These are phyloP conservation scores for Lepus oiostolus DNA, from an alignment of 2,797 vertebrate genomes.

Conservation along the genomic window DNA sequence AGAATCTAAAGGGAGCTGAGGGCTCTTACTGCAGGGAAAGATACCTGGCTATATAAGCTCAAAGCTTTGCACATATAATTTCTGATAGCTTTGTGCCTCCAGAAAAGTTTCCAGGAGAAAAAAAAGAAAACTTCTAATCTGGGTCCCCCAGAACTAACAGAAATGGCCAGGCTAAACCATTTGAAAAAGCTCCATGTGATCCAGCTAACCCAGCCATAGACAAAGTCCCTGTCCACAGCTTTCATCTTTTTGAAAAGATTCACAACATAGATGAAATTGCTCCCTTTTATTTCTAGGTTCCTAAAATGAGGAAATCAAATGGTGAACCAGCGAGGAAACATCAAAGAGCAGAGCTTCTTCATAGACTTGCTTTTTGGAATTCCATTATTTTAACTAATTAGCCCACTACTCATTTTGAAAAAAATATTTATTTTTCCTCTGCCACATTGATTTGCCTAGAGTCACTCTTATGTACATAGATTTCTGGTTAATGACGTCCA, in stretches of 20 bases:
- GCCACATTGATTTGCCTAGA: slow-evolving; percentile 86
- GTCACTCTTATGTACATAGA: slow-evolving; percentile 86
- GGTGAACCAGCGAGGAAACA: slow-evolving; percentile 17
- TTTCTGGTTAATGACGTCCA: slow-evolving; percentile 88
- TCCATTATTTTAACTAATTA: slow-evolving; percentile 89
- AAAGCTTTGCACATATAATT: not conserved
- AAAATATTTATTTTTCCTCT: slow-evolving; percentile 87
- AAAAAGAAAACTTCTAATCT: not conserved
- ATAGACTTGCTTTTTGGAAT: slow-evolving; percentile 77
- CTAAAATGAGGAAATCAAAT: slow-evolving; percentile 67
- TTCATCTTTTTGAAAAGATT: slow-evolving; percentile 62
- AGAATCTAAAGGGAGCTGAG: slow-evolving; percentile 19
- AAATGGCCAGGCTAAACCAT: slow-evolving; percentile 14
- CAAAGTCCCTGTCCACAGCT: not conserved
- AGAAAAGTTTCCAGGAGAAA: slow-evolving; percentile 51
- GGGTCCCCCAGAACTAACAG: not conserved
- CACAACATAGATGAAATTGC: slow-evolving; percentile 28
- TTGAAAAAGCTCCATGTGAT: slow-evolving; percentile 1
- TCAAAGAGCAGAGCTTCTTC: slow-evolving; percentile 76
- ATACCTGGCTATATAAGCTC: not conserved
- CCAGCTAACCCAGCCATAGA: not conserved
- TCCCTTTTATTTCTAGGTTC: slow-evolving; percentile 36
- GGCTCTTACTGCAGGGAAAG: slow-evolving; percentile 11
- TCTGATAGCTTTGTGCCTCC: not conserved
- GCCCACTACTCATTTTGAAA: slow-evolving; percentile 87